Evolutionary conservation across 2,797 vertebrate genomes (phyloP), one percentile per base, ranked within the genome.

Genomic region (Micrastur ruficollis): DNA sequence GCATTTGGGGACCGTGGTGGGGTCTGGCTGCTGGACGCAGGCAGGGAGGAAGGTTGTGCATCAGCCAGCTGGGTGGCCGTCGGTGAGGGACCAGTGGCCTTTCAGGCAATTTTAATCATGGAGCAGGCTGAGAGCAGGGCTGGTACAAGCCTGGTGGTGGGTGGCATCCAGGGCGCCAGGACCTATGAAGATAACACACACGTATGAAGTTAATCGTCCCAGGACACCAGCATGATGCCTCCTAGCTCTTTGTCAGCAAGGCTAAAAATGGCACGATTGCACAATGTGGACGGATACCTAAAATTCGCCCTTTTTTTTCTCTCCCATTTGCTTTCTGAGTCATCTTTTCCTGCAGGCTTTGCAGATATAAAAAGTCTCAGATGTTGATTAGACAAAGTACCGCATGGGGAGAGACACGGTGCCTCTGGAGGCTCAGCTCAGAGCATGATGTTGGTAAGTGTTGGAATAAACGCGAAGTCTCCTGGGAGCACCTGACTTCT

Each of bases 361-460:
- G 67, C 18, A 36, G 44, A 68, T 31, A 40, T 6, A 47, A 61
- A 47, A 53, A 56, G 36, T 56, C 49, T 81, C 23, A 11, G 59
- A 42, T 50, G 18, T 19, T 34, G 36, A 46, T 47, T 22, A 50
- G 67, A 29, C 63, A 1, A 31, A 55, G 56, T 19, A 32, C 22
- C 0, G 9, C 55, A 19, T 0, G 21, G 25, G 26, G 40, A 59
- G 32, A 65, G 56, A 49, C 1, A 1, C 0, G 1, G 29, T 5
- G 40, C 42, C 5, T 12, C 40, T 10, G 70, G n/a, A 46, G 27
- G 32, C 44, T 61, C 36, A 19, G 31, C n/a, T 62, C 38, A 5
- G 14, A 56, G 26, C 26, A 5, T 0, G 2, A 26, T 1, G 3
- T n/a, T 14, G 29, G 12, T 34, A 31, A 76, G 38, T 4, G 9